Evolutionary conservation across 2,888 invertebrate genomes (phyloP).

Genomic region (Conops quadrifasciatus): DNA sequence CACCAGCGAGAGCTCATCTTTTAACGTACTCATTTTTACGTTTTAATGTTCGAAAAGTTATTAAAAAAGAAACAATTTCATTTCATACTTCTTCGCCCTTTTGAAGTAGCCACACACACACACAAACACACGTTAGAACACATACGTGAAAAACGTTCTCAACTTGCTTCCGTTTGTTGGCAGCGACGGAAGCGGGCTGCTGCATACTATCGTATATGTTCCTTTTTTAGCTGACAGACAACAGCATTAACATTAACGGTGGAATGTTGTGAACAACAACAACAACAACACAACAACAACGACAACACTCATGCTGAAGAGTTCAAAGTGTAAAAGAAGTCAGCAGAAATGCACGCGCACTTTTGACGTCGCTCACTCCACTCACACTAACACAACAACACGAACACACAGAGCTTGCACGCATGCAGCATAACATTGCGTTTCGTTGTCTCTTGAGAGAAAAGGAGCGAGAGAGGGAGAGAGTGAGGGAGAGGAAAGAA

Average conservation of each 20-base stretch:
- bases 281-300: background rate
- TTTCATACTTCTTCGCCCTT: too few species aligned
- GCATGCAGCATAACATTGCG: background rate
- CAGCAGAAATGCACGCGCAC: conserved; percentile 18
- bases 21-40: too few species aligned
- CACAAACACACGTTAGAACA: background rate
- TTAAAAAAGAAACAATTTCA: too few species aligned
- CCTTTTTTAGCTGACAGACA: conserved; percentile 29
- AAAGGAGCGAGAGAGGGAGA: background rate
- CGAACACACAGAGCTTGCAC: background rate
- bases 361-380: background rate
- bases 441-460: background rate
- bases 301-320: conserved; percentile 8
- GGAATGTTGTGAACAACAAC: background rate
- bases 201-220: background rate
- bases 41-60: too few species aligned
- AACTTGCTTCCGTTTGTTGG: too few species aligned
- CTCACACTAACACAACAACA: background rate
- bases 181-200: background rate
- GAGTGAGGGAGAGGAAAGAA: conserved; percentile 6
- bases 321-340: conserved; percentile 30
- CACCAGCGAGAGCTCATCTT: too few species aligned
- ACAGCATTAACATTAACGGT: background rate
- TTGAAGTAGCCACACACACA: too few species aligned
- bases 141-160: too few species aligned